Conservation (phyloP, 1,140 invertebrate species). For the Anadara kagoshimensis region DNA sequence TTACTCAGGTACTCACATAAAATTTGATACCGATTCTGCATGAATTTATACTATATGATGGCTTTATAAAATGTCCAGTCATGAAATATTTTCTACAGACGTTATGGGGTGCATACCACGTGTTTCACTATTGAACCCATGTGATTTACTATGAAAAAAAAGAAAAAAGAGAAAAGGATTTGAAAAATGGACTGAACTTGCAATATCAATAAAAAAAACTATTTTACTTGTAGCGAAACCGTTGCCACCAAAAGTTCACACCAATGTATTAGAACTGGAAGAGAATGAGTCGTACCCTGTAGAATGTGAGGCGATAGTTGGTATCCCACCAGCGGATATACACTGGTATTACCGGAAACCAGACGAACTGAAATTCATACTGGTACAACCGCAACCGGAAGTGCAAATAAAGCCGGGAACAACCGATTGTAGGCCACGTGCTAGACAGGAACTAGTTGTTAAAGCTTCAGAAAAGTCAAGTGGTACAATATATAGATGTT, state of each 20-base stretch:
- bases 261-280: conserved; percentile 6
- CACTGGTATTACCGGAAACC: conserved; percentile 12
- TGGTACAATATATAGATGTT: conserved; percentile 20
- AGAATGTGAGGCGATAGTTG: conserved; percentile 7
- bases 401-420: neutral
- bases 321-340: conserved; percentile 10
- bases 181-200: no score
- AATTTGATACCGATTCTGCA: no score
- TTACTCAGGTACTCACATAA: no score
- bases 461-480: neutral
- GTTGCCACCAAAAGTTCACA: neutral
- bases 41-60: no score
- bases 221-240: conserved; percentile 10
- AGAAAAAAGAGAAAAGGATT: no score
- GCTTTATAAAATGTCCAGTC: no score
- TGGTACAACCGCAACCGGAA: conserved; percentile 1
- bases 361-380: neutral
- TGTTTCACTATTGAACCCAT: no score
- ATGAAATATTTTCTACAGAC: no score
- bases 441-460: conserved; percentile 13
- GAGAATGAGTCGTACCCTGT: conserved; percentile 4
- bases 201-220: no score
- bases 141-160: no score
- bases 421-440: neutral
- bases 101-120: no score